phyloP scores from a whole-genome alignment of 2,797 vertebrate species.

The Sardinella longiceps region DNA sequence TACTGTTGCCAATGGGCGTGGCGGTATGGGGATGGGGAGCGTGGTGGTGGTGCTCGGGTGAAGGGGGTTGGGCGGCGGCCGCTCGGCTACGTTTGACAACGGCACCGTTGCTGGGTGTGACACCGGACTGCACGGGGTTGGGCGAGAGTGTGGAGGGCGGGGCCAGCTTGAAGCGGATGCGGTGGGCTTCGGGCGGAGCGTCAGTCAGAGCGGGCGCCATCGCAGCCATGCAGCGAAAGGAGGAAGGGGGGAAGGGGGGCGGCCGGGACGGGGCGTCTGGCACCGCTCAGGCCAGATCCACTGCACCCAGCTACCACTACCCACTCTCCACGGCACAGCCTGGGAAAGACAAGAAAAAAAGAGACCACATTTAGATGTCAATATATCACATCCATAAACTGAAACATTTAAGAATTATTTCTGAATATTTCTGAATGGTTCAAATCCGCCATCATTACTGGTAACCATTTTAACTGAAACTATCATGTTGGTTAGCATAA shows the following conservation, averaged over 20 bases:
- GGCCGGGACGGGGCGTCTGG: slow-evolving; percentile 81
- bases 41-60: slow-evolving; percentile 24
- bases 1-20: not conserved
- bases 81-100: slow-evolving; percentile 71
- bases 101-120: slow-evolving; percentile 78
- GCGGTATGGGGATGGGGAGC: not conserved
- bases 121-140: slow-evolving; percentile 82
- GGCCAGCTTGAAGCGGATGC: slow-evolving; percentile 92
- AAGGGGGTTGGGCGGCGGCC: slow-evolving; percentile 43
- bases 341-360: slow-evolving; percentile 52
- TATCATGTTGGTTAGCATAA: no score
- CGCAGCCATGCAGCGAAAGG: slow-evolving; percentile 91
- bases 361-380: not conserved
- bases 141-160: slow-evolving; percentile 86
- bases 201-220: slow-evolving; percentile 94
- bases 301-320: slow-evolving; percentile 75
- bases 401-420: no score
- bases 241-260: slow-evolving; percentile 75
- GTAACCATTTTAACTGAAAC: no score
- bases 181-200: slow-evolving; percentile 89
- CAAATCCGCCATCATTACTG: no score
- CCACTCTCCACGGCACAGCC: slow-evolving; percentile 71
- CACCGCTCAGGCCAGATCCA: slow-evolving; percentile 81
- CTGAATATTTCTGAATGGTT: no score
- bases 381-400: no score